Conservation (phyloP, 2,113 vertebrate species). For the Formicarius rufipectus region DNA sequence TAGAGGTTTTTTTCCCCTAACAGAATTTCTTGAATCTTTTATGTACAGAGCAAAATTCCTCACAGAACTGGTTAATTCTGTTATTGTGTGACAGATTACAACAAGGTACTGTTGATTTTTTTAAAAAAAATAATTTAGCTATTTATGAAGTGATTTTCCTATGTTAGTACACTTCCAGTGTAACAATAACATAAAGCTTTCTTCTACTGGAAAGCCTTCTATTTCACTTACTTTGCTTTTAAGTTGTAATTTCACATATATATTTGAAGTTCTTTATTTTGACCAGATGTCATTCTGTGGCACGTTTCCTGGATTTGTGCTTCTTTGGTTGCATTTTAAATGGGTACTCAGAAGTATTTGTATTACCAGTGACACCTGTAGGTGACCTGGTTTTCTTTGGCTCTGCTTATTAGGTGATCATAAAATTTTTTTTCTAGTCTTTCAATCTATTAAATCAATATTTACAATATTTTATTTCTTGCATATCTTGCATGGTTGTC, state of each 20-base stretch:
- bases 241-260: neutral
- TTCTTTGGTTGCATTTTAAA: neutral
- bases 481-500: neutral
- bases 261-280: conserved; percentile 15
- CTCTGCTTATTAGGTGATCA: neutral
- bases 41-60: neutral
- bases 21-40: neutral
- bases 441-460: neutral
- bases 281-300: neutral
- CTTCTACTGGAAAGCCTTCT: neutral
- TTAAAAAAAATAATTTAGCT: neutral
- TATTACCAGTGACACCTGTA: neutral
- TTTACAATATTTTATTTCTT: neutral
- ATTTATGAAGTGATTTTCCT: neutral
- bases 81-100: neutral
- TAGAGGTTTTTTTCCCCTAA: neutral
- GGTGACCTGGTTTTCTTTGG: neutral
- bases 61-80: neutral
- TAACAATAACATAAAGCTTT: neutral
- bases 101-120: neutral
- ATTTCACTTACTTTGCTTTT: neutral
- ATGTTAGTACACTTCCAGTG: neutral
- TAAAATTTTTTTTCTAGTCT: neutral
- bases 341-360: neutral
- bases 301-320: neutral